Conservation (phyloP, 2,888 invertebrate genomes). For the Quadriops clusia region DNA sequence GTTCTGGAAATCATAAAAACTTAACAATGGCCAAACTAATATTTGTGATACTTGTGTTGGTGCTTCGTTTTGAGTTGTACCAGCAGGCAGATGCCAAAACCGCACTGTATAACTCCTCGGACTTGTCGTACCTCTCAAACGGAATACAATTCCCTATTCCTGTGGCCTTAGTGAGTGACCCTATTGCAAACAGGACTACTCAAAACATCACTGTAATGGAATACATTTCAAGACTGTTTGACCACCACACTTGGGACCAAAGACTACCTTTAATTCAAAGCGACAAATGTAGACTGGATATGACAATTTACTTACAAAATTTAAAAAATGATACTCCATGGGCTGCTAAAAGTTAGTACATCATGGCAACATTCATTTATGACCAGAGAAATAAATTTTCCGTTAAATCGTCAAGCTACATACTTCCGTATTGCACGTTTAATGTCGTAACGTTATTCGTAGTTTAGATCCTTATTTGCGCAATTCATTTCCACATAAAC, state of each 20-base stretch:
- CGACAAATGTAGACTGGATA: conserved; percentile 40
- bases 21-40: conserved; percentile 12
- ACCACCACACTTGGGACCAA: conserved; percentile 48
- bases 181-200: conserved; percentile 20
- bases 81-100: conserved; percentile 7
- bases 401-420: too few species aligned
- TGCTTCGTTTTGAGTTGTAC: conserved; percentile 14
- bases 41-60: conserved; percentile 13
- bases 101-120: conserved; percentile 31
- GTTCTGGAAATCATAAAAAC: too few species aligned
- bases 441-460: too few species aligned
- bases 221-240: conserved; percentile 53
- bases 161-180: conserved; percentile 18
- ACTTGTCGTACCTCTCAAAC: conserved; percentile 33
- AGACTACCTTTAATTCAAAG: conserved; percentile 21
- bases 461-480: too few species aligned
- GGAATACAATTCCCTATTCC: conserved; percentile 33
- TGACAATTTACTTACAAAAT: conserved; percentile 45
- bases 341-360: conserved; percentile 68
- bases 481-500: too few species aligned
- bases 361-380: too few species aligned
- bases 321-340: conserved; percentile 50
- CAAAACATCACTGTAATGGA: conserved; percentile 44
- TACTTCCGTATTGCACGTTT: too few species aligned
- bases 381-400: too few species aligned